These are phyloP conservation scores for Apamea sordens DNA, from an alignment of 2,888 invertebrate genomes.

Conservation along the genomic window DNA sequence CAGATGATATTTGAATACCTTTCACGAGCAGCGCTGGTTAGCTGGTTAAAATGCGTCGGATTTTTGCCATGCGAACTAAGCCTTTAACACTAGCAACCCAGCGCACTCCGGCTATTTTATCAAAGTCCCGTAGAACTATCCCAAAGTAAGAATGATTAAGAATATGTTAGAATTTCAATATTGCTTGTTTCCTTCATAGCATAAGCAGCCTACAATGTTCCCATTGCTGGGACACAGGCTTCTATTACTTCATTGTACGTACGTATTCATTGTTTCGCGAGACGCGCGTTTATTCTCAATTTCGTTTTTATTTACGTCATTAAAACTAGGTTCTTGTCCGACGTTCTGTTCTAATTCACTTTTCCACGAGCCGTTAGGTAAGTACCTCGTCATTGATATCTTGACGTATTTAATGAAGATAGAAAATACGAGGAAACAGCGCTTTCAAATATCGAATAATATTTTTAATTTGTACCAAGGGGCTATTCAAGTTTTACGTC, in stretches of 20 bases:
- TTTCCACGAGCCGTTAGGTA: neutral
- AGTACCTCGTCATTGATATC: neutral
- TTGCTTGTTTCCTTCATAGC: neutral
- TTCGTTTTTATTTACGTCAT: conserved; percentile 20
- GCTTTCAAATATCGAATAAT: conserved; percentile 4
- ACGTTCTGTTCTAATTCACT: neutral
- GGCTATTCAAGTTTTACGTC: neutral
- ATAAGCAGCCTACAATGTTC: too few relatives aligned
- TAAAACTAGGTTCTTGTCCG: neutral
- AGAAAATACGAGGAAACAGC: neutral
- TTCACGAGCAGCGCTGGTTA: neutral
- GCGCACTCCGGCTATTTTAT: neutral
- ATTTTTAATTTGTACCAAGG: neutral
- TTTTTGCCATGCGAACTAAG: neutral
- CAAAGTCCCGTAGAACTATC: neutral
- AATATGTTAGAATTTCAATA: conserved; percentile 1
- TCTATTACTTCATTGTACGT: neutral
- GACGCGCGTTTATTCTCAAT: conserved; percentile 16
- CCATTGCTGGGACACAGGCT: too few relatives aligned
- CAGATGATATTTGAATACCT: neutral
- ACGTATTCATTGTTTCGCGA: neutral
- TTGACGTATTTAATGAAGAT: neutral
- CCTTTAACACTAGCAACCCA: neutral
- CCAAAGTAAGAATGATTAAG: neutral
- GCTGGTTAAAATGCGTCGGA: neutral